Evolutionary conservation across 2,888 invertebrate species (phyloP).

Genomic region (Leptarthrus brevirostris): DNA sequence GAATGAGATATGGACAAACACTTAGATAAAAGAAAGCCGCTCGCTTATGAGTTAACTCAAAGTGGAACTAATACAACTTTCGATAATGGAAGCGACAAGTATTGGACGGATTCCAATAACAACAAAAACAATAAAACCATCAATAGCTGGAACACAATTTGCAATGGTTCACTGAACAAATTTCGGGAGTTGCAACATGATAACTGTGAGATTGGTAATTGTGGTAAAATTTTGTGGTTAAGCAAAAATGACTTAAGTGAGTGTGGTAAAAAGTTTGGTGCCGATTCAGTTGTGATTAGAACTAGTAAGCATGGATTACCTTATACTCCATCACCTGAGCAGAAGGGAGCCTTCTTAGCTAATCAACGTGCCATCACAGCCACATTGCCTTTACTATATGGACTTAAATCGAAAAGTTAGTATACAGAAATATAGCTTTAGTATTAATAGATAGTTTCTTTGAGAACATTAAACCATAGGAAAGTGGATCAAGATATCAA

Average conservation of each 20-base stretch:
- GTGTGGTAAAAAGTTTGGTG: slow-evolving; percentile 37
- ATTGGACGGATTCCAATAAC: slow-evolving; percentile 48
- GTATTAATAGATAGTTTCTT: too few relatives aligned
- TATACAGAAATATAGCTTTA: slow-evolving; percentile 61
- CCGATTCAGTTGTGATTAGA: slow-evolving; percentile 57
- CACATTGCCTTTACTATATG: slow-evolving; percentile 79
- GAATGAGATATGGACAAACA: slow-evolving; percentile 26
- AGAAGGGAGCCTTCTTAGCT: slow-evolving; percentile 62
- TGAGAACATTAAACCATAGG: not conserved
- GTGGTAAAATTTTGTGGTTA: slow-evolving; percentile 65
- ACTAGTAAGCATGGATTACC: slow-evolving; percentile 64
- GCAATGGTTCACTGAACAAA: slow-evolving; percentile 48
- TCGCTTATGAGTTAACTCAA: slow-evolving; percentile 1
- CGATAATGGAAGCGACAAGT: slow-evolving; percentile 38
- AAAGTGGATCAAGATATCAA: not conserved
- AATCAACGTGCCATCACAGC: slow-evolving; percentile 65
- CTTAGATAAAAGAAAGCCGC: slow-evolving; percentile 10
- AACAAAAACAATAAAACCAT: slow-evolving; percentile 43
- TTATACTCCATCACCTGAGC: slow-evolving; percentile 62
- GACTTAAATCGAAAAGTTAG: slow-evolving; percentile 82
- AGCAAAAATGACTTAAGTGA: slow-evolving; percentile 57
- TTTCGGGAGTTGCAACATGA: slow-evolving; percentile 45
- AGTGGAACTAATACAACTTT: slow-evolving; percentile 11
- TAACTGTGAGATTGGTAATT: slow-evolving; percentile 63
- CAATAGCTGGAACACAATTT: slow-evolving; percentile 51